These are phyloP conservation scores for Brenthis daphne DNA, from an alignment of 2,888 invertebrate species.

Conservation along the genomic window DNA sequence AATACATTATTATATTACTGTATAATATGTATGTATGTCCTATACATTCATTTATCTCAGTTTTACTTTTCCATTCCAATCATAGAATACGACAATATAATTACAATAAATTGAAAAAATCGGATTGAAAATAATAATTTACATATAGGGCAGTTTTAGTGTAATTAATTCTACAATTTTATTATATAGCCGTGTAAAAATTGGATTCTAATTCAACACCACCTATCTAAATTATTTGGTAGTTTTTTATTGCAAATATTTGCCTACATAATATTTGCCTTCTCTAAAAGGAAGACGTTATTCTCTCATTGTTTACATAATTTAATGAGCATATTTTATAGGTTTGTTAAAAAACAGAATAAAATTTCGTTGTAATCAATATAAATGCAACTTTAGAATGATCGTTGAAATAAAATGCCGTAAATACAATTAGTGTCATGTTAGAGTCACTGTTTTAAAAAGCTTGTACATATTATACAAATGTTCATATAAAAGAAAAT, in stretches of 20 bases:
- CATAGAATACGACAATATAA: too few species aligned
- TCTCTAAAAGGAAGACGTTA: slow-evolving; percentile 21
- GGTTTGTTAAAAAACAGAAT: not conserved
- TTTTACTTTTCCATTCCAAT: too few species aligned
- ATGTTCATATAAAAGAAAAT: not conserved
- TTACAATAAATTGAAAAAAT: too few species aligned
- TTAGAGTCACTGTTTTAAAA: slow-evolving; percentile 12
- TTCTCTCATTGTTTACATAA: not conserved
- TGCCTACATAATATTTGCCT: slow-evolving; percentile 22
- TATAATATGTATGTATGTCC: too few species aligned
- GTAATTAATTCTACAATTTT: not conserved
- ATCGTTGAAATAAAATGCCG: slow-evolving; percentile 17
- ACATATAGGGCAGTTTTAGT: not conserved
- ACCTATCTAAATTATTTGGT: not conserved
- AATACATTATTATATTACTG: too few species aligned
- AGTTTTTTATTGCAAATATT: not conserved
- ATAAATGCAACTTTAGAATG: slow-evolving; percentile 35
- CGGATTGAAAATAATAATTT: not conserved
- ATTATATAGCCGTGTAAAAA: not conserved
- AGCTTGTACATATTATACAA: not conserved
- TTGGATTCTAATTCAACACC: not conserved
- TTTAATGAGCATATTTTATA: slow-evolving; percentile 1
- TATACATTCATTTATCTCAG: too few species aligned
- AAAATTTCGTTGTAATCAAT: slow-evolving; percentile 33
- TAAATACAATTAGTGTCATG: slow-evolving; percentile 7